Evolutionary conservation across 2,888 invertebrate species (phyloP).

Genomic region (Limenitis camilla): DNA sequence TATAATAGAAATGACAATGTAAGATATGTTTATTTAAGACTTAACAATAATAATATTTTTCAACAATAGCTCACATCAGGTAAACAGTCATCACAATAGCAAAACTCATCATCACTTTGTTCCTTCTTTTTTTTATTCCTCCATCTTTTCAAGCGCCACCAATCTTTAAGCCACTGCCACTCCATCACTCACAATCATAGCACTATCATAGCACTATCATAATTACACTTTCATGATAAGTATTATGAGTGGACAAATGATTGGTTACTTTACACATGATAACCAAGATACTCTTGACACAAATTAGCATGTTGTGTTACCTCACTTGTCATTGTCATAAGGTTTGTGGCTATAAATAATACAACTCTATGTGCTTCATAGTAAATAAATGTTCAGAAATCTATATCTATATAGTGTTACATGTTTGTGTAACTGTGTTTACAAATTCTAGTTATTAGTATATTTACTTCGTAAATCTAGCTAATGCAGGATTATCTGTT

Average conservation of each 20-base stretch:
- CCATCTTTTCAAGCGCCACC: conserved; percentile 85
- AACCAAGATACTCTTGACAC: conserved; percentile 66
- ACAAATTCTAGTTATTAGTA: conserved; percentile 12
- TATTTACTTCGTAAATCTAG: conserved; percentile 12
- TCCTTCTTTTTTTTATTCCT: conserved; percentile 73
- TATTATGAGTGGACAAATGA: conserved; percentile 40
- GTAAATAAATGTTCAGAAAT: conserved; percentile 18
- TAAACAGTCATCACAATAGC: conserved; percentile 85
- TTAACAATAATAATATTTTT: not conserved
- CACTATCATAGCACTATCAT: conserved; percentile 41
- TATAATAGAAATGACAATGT: not conserved
- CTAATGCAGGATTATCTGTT: conserved; percentile 5
- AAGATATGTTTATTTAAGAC: not conserved
- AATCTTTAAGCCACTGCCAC: conserved; percentile 87
- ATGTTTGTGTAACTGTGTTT: conserved; percentile 12
- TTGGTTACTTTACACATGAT: conserved; percentile 56
- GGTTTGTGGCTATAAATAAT: conserved; percentile 42
- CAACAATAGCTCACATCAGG: conserved; percentile 60
- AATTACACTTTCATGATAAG: conserved; percentile 47
- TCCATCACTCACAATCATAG: conserved; percentile 72
- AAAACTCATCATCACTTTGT: conserved; percentile 77
- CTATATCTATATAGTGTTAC: conserved; percentile 10
- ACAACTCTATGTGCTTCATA: conserved; percentile 29
- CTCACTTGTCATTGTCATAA: conserved; percentile 60
- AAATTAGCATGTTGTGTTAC: conserved; percentile 54